Base-by-base conservation (phyloP, 2,888 invertebrate genomes). In the Drosophila siamana region DNA sequence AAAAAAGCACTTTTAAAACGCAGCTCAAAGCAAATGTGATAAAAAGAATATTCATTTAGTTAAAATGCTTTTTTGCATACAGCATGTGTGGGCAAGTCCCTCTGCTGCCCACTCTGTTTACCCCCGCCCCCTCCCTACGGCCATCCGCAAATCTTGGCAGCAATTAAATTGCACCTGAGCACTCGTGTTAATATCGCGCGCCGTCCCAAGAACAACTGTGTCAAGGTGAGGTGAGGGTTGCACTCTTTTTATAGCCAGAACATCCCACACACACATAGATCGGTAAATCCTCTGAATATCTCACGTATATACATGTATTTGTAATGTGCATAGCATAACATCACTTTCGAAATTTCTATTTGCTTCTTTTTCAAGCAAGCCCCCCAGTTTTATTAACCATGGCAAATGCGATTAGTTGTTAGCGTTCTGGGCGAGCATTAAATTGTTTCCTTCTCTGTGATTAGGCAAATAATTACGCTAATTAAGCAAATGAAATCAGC, bases 181-280 rank as follows among this genome's bases (percentile, higher is more conserved):
- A 82, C 76, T 75, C 38, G 79, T 68, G 65, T 83, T 74, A 84
- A 78, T 74, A 80, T 70, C 47, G 38, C 47, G 9, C 48, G n/a
- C 38, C 41, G 36, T 41, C 50, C 64, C 69, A 55, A 51, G 11
- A 55, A 56, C 74, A 86, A 83, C 61, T 72, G 48, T 86, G 85
- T 88, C 85, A 86, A 86, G 85, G 85, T 88, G 85, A 86, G 85
- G 71, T 86, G 85, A 86, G 85, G 85, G 85, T 86, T 86, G 89
- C 64, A 51, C 22, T 71, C 80, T 82, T 85, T 83, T 87, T 83
- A 79, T 87, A 81, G 78, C 71, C 50, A 28, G 38, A 43, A 7
- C 36, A 33, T 19, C 44, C 26, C 16, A 41, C 30, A 33, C n/a
- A 26, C 26, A 8, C 38, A 41, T 7, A 5, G 2, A 19, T 15